Evolutionary conservation across 2,888 invertebrate species (phyloP).

Genomic region (Deroplatys truncata): DNA sequence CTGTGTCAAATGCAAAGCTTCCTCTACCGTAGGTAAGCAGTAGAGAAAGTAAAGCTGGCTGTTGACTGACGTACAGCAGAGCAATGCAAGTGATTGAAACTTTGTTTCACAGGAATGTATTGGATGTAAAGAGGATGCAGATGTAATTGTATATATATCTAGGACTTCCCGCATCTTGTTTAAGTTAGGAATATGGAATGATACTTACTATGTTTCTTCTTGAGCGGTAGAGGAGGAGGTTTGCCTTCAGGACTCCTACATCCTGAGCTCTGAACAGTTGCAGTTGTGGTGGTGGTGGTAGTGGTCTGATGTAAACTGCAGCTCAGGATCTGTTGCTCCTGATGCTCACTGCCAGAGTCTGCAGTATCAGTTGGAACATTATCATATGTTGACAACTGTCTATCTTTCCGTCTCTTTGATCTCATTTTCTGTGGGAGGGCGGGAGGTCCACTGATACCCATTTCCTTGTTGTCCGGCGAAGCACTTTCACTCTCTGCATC

Average conservation of each 20-base stretch:
- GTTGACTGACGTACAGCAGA: too few relatives aligned
- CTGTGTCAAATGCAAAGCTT: too few relatives aligned
- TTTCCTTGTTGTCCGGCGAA: neutral
- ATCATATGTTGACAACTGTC: constrained; percentile 67
- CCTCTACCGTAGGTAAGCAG: too few relatives aligned
- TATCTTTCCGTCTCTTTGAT: constrained; percentile 47
- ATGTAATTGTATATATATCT: neutral
- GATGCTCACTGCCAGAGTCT: neutral
- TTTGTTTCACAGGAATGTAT: too few relatives aligned
- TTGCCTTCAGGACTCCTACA: constrained; percentile 49
- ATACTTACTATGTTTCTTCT: constrained; percentile 92
- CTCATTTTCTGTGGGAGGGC: constrained; percentile 62
- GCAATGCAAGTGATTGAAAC: too few relatives aligned
- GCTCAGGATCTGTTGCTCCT: constrained; percentile 13
- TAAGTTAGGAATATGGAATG: neutral
- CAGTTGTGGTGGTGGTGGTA: constrained; percentile 33
- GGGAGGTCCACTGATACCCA: constrained; percentile 45
- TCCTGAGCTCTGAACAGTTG: constrained; percentile 26
- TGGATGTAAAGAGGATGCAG: too few relatives aligned
- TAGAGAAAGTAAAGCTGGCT: too few relatives aligned
- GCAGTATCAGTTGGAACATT: constrained; percentile 51
- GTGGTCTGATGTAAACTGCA: constrained; percentile 46
- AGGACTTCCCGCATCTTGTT: neutral
- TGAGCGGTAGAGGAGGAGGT: constrained; percentile 87
- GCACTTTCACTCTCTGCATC: neutral